Evolutionary conservation across 2,888 invertebrate genomes (phyloP).

Genomic region (Sacculina carcini): DNA sequence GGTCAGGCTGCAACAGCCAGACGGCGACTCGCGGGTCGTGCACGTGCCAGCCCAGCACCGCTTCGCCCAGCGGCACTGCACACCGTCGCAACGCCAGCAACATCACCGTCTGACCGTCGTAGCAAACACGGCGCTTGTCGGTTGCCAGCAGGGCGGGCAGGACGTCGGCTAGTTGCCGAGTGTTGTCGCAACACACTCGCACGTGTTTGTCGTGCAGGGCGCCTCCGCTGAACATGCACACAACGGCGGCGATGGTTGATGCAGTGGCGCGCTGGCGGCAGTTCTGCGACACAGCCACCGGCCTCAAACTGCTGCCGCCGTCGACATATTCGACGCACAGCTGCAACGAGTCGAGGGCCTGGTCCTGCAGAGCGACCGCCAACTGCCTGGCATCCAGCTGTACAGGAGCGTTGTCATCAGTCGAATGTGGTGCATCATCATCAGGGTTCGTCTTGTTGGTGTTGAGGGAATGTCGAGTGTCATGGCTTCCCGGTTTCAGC

Average conservation of each 20-base stretch:
- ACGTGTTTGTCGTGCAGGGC: neutral
- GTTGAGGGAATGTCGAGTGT: too few species aligned
- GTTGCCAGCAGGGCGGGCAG: neutral
- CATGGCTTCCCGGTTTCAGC: too few species aligned
- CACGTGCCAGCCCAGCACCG: neutral
- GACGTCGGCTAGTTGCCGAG: too few species aligned
- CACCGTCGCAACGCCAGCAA: neutral
- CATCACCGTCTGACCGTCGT: neutral
- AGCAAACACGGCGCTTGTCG: neutral
- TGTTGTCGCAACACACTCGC: neutral
- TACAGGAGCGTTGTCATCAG: too few species aligned
- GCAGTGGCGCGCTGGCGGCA: neutral
- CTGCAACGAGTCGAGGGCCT: neutral
- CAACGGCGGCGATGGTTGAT: neutral
- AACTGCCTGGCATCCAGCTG: neutral
- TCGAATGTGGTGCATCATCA: too few species aligned
- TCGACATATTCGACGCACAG: neutral
- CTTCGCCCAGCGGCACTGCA: neutral
- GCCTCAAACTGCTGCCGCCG: neutral
- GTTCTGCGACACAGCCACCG: neutral
- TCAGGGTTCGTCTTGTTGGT: too few species aligned
- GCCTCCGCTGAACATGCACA: neutral
- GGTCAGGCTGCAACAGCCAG: slow-evolving; percentile 11
- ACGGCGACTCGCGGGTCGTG: slow-evolving; percentile 4
- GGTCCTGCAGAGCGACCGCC: neutral